These are phyloP conservation scores for Volucella zonaria DNA, from an alignment of 2,888 invertebrate species.

Conservation along the genomic window DNA sequence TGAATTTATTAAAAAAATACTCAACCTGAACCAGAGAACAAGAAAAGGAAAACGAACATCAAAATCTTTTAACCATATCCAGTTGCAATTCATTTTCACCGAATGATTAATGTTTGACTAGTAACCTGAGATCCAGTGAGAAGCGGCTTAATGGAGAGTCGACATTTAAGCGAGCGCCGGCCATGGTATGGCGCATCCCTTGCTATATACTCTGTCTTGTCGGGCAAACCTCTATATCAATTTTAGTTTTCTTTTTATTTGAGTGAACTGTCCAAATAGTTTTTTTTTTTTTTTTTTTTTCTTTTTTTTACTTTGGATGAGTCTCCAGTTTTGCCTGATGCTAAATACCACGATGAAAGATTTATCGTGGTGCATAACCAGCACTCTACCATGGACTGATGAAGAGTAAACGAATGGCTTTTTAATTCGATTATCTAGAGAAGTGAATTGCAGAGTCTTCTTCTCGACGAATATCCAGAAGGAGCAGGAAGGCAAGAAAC, in stretches of 20 bases:
- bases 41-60: background rate
- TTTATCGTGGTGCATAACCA: constrained; percentile 79
- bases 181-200: constrained; percentile 50
- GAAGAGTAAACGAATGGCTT: constrained; percentile 78
- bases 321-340: constrained; percentile 21
- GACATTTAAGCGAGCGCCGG: background rate
- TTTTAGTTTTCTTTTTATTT: constrained; percentile 24
- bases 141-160: constrained; percentile 38
- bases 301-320: background rate
- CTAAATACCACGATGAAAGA: constrained; percentile 81
- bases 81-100: constrained; percentile 71
- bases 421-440: constrained; percentile 80
- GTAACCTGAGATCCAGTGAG: constrained; percentile 60
- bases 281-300: constrained; percentile 52
- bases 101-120: constrained; percentile 72
- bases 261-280: constrained; percentile 69
- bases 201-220: constrained; percentile 7
- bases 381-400: constrained; percentile 50
- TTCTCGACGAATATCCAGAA: background rate
- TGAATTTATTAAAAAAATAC: constrained; percentile 53
- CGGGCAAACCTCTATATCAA: constrained; percentile 19
- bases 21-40: background rate
- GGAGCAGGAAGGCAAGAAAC: constrained; percentile 15
- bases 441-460: constrained; percentile 20
- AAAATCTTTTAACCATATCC: constrained; percentile 62